These are phyloP conservation scores for Pseudolaguvia tuberculata DNA, from an alignment of 2,113 vertebrate genomes.

Conservation along the genomic window DNA sequence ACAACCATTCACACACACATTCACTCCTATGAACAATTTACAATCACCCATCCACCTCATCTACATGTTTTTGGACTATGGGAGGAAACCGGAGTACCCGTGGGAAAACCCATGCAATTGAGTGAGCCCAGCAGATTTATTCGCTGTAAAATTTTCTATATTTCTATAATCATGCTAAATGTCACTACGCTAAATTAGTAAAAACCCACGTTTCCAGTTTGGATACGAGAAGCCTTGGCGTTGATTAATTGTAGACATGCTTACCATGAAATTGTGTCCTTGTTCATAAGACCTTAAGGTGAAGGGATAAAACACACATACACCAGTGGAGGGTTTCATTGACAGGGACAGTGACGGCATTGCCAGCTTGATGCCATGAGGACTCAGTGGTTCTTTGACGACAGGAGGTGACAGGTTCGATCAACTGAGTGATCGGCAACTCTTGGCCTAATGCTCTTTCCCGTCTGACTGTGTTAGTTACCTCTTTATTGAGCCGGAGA, in stretches of 20 bases:
- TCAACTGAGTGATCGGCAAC: conserved; percentile 59
- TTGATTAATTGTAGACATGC: conserved; percentile 25
- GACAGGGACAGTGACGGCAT: conserved; percentile 15
- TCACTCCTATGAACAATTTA: no score
- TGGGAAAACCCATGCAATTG: no score
- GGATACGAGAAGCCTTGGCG: not conserved
- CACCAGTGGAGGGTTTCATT: conserved; percentile 37
- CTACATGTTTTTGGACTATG: no score
- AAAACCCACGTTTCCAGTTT: not conserved
- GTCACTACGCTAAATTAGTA: not conserved
- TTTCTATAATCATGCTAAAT: not conserved
- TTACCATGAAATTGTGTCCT: conserved; percentile 12
- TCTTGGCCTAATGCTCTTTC: conserved; percentile 65
- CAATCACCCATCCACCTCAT: no score
- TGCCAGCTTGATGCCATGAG: conserved; percentile 51
- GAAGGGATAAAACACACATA: conserved; percentile 43
- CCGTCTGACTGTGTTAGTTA: conserved; percentile 63
- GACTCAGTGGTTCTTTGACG: conserved; percentile 53
- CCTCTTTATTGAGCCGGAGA: conserved; percentile 15
- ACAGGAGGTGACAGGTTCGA: conserved; percentile 62
- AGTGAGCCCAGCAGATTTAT: no score
- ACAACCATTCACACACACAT: no score
- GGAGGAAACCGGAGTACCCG: no score
- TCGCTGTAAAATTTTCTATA: not conserved
- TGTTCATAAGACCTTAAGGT: conserved; percentile 16